Base-by-base conservation (phyloP, 1,140 invertebrate species). In the Ceratina japonica region DNA sequence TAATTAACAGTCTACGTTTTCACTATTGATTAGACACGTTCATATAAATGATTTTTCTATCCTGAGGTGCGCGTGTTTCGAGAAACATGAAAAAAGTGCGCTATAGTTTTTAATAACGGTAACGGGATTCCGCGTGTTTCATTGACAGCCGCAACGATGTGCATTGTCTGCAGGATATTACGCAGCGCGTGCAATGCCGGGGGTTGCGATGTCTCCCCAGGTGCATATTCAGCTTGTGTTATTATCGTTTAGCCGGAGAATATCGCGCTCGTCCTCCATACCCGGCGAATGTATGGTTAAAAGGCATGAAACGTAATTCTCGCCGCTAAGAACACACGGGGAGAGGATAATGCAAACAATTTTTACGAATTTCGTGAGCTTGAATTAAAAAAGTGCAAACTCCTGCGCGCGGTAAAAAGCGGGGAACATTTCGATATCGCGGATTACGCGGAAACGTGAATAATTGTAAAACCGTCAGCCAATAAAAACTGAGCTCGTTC, bases 191-290 rank as follows among this genome's bases (percentile, higher is more conserved):
- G 62, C 70, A 80, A 58, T n/a, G n/a, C 22, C 37, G 37, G 5
- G 81, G 62, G 18, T 20, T 56, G 22, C n/a, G 75, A 73, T 80
- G 68, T 78, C 74, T 83, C 68, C 59, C 22, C 61, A 61, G 76
- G 44, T 75, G 71, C 71, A 82, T 71, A 69, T 79, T 70, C 75
- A 75, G 69, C 63, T 63, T 37, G 68, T 71, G 77, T 84, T 84
- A 79, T 84, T 84, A 84, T 82, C 80, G 82, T 73, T 84, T 84
- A 84, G 56, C 54, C 59, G 22, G 59, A 31, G 70, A 79, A 44
- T 66, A 27, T 20, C 37, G 81, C 62, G 69, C 69, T 52, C 54
- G n/a, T 37, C 20, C 37, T 72, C 62, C 56, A 27, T 71, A 78
- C 68, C 65, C 56, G 58, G 66, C n/a, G 69, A 58, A 59, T 65